Conservation (phyloP, 2,113 vertebrate genomes). For the Rhynchopsitta pachyrhyncha region DNA sequence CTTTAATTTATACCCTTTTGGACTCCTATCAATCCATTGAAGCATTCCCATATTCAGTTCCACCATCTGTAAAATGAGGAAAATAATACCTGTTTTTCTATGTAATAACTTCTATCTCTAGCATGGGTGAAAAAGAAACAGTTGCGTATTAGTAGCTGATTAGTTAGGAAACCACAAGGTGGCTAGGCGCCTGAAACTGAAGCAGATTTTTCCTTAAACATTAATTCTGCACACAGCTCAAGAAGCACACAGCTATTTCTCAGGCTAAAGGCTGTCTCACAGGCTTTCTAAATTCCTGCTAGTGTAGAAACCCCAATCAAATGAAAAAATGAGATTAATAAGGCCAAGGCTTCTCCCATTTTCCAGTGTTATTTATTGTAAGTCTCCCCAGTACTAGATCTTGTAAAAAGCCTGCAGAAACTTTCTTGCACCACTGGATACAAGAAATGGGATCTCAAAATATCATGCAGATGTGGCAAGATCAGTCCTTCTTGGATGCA, state of each 20-base stretch:
- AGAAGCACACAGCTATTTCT: neutral
- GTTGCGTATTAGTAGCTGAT: neutral
- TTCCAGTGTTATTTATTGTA: neutral
- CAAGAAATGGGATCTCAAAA: neutral
- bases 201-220: neutral
- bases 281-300: neutral
- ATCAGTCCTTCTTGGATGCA: neutral
- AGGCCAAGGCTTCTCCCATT: neutral
- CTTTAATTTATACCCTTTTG: neutral
- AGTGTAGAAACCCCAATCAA: neutral
- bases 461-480: neutral
- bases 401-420: neutral
- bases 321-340: neutral
- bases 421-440: neutral
- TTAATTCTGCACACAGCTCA: neutral
- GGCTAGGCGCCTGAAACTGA: neutral
- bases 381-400: neutral
- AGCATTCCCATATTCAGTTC: neutral
- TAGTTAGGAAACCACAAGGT: neutral
- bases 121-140: fast-evolving
- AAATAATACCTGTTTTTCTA: neutral
- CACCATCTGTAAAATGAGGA: neutral
- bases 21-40: neutral
- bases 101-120: neutral
- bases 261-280: neutral